These are phyloP conservation scores for Emydocephalus ijimae DNA, from an alignment of 2,113 vertebrate species.

Conservation along the genomic window DNA sequence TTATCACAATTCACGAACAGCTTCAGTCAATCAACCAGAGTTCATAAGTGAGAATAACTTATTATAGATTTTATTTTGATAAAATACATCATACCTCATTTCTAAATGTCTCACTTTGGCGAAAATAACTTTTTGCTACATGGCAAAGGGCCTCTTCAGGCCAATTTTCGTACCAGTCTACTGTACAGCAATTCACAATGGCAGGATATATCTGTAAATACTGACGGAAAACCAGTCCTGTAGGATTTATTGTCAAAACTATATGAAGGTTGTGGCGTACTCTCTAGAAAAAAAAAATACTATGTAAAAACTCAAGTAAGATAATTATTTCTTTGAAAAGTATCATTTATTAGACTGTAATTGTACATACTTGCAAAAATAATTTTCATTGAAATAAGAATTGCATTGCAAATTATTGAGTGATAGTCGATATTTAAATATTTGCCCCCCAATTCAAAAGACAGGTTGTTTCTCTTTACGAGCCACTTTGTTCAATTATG, in stretches of 20 bases:
- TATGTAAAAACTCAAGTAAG: not conserved
- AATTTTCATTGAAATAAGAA: not conserved
- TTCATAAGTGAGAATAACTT: not conserved
- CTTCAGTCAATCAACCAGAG: not conserved
- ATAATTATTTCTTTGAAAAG: not conserved
- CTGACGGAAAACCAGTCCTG: constrained; percentile 50
- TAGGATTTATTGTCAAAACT: constrained; percentile 56
- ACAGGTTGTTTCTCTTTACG: not conserved
- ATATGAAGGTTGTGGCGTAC: constrained; percentile 63
- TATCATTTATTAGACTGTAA: not conserved
- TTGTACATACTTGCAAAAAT: not conserved
- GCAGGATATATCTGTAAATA: constrained; percentile 54
- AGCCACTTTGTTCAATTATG: not conserved
- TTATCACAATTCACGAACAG: not conserved
- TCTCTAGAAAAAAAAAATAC: constrained; percentile 53
- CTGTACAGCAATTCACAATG: constrained; percentile 61
- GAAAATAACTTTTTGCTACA: constrained; percentile 55
- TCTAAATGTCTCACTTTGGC: constrained; percentile 31
- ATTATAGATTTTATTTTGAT: not conserved
- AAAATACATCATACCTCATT: constrained; percentile 24
- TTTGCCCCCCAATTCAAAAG: not conserved
- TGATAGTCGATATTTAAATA: not conserved
- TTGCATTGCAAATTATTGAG: not conserved
- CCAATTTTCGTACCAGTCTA: constrained; percentile 60
- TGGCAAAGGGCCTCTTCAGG: constrained; percentile 54